These are phyloP conservation scores for Lontra canadensis DNA, from an alignment of 2,113 vertebrate species.

Conservation along the genomic window DNA sequence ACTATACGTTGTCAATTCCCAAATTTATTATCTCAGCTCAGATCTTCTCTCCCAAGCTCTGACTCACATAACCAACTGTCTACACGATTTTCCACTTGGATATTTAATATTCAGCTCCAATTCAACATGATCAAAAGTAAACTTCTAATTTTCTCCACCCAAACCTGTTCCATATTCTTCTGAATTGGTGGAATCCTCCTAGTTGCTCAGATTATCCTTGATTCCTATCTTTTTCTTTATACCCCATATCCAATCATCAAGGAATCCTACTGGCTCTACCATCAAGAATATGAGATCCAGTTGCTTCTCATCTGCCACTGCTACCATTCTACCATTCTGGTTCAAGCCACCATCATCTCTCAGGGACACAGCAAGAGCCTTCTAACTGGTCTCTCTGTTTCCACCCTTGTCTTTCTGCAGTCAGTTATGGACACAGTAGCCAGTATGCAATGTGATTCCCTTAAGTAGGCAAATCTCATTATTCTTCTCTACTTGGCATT, in stretches of 20 bases:
- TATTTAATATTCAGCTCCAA: neutral
- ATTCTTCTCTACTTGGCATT: neutral
- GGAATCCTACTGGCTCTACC: neutral
- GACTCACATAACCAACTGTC: neutral
- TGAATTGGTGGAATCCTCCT: neutral
- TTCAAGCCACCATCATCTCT: neutral
- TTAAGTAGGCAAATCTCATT: neutral
- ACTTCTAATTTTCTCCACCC: neutral
- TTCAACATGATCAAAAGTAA: neutral
- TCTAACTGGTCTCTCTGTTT: neutral
- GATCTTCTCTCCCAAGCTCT: neutral
- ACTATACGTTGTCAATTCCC: neutral
- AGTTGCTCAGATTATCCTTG: neutral
- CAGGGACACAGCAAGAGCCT: neutral
- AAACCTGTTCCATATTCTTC: neutral
- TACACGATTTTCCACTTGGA: neutral
- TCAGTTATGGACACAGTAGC: neutral
- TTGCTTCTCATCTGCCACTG: neutral
- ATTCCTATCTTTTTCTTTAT: neutral
- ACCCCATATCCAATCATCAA: neutral
- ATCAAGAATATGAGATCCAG: neutral
- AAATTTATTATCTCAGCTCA: neutral
- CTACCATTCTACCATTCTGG: neutral
- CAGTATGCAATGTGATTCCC: neutral
- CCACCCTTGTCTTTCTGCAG: neutral